A percentile compares a stretch with the other conserved stretches of the same genome.
phyloP scores from a whole-genome alignment of 64 coral and sea anemone species.

The Pocillopora damicornis region DNA sequence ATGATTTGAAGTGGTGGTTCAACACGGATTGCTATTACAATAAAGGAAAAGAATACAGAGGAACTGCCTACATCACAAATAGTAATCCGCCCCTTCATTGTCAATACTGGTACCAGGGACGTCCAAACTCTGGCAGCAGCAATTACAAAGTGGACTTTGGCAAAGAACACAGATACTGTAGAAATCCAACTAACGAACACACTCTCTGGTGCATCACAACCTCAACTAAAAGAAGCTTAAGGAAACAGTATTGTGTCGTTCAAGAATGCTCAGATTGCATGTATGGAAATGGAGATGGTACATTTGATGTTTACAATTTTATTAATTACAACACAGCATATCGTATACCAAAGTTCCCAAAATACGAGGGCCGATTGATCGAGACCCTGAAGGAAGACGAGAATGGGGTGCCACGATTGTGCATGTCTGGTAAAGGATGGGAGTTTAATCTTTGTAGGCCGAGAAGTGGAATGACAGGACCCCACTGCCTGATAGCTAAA shows the following conservation, averaged over 20 bases:
- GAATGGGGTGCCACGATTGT: conserved; percentile 38
- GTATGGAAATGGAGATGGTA: conserved; percentile 69
- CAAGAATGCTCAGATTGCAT: conserved; percentile 73
- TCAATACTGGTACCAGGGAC: conserved; percentile 48
- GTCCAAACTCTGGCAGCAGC: neutral
- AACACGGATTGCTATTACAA: conserved; percentile 76
- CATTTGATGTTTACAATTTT: conserved; percentile 37
- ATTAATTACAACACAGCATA: neutral
- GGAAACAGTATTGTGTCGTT: conserved; percentile 58
- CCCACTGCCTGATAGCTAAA: conserved; percentile 73
- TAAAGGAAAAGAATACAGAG: conserved; percentile 67
- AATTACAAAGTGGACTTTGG: conserved; percentile 19
- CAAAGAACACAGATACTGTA: conserved; percentile 64
- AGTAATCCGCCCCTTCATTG: conserved; percentile 16
- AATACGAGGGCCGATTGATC: conserved; percentile 64
- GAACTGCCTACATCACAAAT: conserved; percentile 33
- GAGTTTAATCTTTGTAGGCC: conserved; percentile 54
- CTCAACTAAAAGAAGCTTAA: neutral
- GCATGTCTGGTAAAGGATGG: conserved; percentile 51
- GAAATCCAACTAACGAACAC: conserved; percentile 50
- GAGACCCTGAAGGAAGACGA: conserved; percentile 43
- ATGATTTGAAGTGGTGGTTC: conserved; percentile 70
- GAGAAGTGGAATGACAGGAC: neutral
- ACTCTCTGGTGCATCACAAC: conserved; percentile 71
- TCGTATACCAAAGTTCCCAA: conserved; percentile 26